A percentile compares a stretch with the other conserved stretches of the same genome.
Evolutionary conservation across 2,888 invertebrate genomes (phyloP).

Genomic region (Arctia plantaginis): DNA sequence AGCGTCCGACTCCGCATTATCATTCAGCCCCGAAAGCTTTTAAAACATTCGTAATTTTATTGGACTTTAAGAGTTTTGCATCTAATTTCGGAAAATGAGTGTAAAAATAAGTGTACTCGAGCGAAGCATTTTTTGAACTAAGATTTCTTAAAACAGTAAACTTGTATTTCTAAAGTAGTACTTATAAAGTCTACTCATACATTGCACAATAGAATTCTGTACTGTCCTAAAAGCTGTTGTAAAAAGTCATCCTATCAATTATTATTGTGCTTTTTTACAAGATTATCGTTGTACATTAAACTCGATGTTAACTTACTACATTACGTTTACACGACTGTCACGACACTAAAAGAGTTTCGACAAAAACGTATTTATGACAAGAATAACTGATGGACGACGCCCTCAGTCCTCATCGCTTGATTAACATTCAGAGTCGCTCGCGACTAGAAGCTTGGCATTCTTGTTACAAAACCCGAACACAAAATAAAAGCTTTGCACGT

Average conservation of each 20-base stretch:
- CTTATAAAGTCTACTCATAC: conserved; percentile 2
- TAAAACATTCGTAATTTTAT: conserved; percentile 66
- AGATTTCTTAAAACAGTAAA: conserved; percentile 2
- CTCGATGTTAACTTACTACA: conserved; percentile 40
- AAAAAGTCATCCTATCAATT: conserved; percentile 43
- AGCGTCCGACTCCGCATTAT: conserved; percentile 52
- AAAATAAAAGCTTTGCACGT: conserved; percentile 84
- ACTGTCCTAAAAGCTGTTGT: conserved; percentile 26
- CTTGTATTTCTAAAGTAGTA: conserved; percentile 14
- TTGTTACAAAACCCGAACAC: conserved; percentile 79
- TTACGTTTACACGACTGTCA: conserved; percentile 27
- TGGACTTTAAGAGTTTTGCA: conserved; percentile 43
- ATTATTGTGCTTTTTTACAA: conserved; percentile 32
- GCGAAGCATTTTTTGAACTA: conserved; percentile 10
- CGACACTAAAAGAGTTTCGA: conserved; percentile 69
- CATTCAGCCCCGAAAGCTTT: conserved; percentile 63
- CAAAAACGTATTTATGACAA: conserved; percentile 74
- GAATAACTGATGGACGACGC: conserved; percentile 80
- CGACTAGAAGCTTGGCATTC: conserved; percentile 75
- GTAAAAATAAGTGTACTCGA: conserved; percentile 21
- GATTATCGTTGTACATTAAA: neutral
- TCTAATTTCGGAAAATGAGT: conserved; percentile 27
- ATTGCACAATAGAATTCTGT: conserved; percentile 22
- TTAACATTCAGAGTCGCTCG: conserved; percentile 80
- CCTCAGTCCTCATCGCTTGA: conserved; percentile 73